Base-by-base conservation (phyloP, 2,888 invertebrate genomes). In the Phrixothrix hirtus region DNA sequence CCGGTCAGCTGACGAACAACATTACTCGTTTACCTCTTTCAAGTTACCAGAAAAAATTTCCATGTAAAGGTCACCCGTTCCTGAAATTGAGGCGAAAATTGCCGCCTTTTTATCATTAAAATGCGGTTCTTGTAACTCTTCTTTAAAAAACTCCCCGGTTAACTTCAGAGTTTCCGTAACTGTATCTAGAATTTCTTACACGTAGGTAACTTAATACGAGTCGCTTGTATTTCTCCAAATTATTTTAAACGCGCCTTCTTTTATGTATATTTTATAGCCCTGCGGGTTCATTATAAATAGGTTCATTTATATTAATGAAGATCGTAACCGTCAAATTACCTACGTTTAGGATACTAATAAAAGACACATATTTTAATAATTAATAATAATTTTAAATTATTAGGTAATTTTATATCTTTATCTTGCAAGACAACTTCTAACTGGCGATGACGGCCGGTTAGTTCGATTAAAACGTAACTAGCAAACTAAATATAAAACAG, bases 1-100 rank as follows among this genome's bases (percentile, higher is more conserved):
- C 45, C 49, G 52, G 48, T 46, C 55, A 53, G 58, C 49, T 53
- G 55, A 45, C 55, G 44, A 42, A 41, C 42, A 35, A 25, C 52
- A 44, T 41, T 41, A 42, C 52, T 47, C 51, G 51, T 56, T 48
- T 53, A 53, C 49, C 49, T 52, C 48, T 48, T 50, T 42, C 30
- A 45, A 38, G 32, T 36, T 41, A 31, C 41, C 29, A 46, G 17
- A 39, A 47, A 49, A 52, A 57, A 56, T 52, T 48, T 37, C 43
- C 47, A 48, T 43, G 30, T 30, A 32, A 35, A 37, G 50, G 30
- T 29, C 21, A 38, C 44, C 29, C 45, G 41, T 49, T 51, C 39
- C 34, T 42, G 35, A 55, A 50, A 42, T 48, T 42, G 50, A 49
- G 42, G 26, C 42, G 42, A 44, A 53, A 43, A 54, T 48, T 54